Conservation (phyloP, 2,888 invertebrate species). For the Micropterix aruncella region DNA sequence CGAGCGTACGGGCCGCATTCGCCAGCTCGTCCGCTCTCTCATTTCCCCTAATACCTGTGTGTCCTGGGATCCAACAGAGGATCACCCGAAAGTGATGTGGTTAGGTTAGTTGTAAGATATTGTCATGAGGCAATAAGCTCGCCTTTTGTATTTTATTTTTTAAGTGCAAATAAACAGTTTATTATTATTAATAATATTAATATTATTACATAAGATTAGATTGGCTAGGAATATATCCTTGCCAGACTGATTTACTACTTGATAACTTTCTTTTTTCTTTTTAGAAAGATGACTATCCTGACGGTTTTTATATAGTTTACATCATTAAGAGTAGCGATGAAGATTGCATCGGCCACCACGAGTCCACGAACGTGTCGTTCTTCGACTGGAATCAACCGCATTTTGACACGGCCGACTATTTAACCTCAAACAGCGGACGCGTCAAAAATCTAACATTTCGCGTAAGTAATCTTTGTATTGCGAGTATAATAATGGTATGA, state of each 20-base stretch:
- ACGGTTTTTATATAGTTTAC: slow-evolving; percentile 67
- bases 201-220: neutral
- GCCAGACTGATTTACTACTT: neutral
- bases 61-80: no score
- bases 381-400: slow-evolving; percentile 5
- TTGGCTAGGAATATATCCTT: neutral
- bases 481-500: no score
- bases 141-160: no score
- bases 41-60: no score
- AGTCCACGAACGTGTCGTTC: slow-evolving; percentile 8
- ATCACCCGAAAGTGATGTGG: no score
- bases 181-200: no score
- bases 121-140: no score
- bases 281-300: slow-evolving; percentile 54
- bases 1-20: no score
- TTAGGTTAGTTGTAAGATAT: no score
- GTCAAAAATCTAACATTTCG: neutral
- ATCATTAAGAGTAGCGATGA: slow-evolving; percentile 55
- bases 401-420: neutral
- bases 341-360: slow-evolving; percentile 27
- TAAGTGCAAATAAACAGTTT: no score
- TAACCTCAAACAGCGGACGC: neutral
- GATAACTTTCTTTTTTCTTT: slow-evolving; percentile 13
- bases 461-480: no score
- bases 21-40: no score